These are phyloP conservation scores for Pachliopta kotzebuea DNA, from an alignment of 2,888 invertebrate species.

Conservation along the genomic window DNA sequence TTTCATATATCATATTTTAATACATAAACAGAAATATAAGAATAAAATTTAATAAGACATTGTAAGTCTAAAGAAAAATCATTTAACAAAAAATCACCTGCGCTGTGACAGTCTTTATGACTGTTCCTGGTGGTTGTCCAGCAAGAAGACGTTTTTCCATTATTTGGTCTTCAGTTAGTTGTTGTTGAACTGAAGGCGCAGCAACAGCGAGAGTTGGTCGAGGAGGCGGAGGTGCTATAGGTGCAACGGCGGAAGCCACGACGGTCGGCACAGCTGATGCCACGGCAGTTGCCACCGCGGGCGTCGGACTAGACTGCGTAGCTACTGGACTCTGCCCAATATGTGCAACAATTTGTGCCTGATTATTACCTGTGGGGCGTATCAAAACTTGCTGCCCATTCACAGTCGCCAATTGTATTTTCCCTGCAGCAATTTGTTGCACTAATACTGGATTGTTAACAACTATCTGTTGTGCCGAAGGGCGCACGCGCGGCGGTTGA, in stretches of 20 bases:
- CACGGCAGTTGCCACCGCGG: conserved; percentile 36
- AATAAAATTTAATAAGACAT: too few relatives aligned
- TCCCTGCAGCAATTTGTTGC: conserved; percentile 90
- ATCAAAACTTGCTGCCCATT: conserved; percentile 93
- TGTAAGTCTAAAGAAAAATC: not conserved
- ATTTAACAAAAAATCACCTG: too few relatives aligned
- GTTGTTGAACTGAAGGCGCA: conserved; percentile 39
- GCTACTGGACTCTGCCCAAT: conserved; percentile 80
- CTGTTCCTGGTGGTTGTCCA: conserved; percentile 91
- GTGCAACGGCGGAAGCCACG: conserved; percentile 34
- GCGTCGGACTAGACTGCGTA: conserved; percentile 34
- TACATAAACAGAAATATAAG: too few relatives aligned
- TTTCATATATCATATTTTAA: too few relatives aligned
- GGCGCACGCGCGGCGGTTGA: conserved; percentile 50
- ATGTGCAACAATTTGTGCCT: conserved; percentile 88
- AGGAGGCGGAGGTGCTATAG: conserved; percentile 41
- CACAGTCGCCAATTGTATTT: conserved; percentile 90
- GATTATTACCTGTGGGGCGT: conserved; percentile 88
- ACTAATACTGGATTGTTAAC: conserved; percentile 88
- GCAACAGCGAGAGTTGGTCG: conserved; percentile 34
- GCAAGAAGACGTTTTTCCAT: conserved; percentile 87
- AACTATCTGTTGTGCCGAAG: conserved; percentile 84
- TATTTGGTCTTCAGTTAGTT: conserved; percentile 70
- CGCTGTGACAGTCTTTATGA: conserved; percentile 92
- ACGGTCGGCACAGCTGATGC: conserved; percentile 35